Percentiles rank a stretch among this genome's conserved stretches.
Conservation (phyloP, 2,797 vertebrate species). For the Rhodeus uyekii region DNA sequence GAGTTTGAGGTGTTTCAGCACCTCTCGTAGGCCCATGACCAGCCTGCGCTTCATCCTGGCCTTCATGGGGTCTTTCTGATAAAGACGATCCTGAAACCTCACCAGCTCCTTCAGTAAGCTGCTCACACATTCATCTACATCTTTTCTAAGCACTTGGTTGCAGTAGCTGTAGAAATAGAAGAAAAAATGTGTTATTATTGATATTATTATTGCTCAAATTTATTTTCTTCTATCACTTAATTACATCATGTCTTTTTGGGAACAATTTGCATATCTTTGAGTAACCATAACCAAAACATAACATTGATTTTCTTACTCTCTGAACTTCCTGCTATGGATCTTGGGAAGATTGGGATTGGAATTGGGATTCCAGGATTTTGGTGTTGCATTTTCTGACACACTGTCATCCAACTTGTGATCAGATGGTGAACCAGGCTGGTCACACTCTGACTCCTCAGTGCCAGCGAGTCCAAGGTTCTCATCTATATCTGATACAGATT, state of each 20-base stretch:
- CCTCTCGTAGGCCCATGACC: slow-evolving; percentile 95
- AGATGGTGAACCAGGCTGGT: slow-evolving; percentile 8
- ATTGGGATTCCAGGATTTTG: slow-evolving; percentile 32
- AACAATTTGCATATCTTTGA: background rate
- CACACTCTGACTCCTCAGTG: slow-evolving; percentile 26
- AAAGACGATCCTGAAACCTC: slow-evolving; percentile 96
- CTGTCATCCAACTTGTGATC: slow-evolving; percentile 27
- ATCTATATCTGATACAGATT: slow-evolving; percentile 19
- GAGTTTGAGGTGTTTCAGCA: slow-evolving; percentile 94
- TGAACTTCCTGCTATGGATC: slow-evolving; percentile 96
- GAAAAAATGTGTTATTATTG: background rate
- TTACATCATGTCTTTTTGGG: background rate
- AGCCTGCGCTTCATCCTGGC: slow-evolving; percentile 94
- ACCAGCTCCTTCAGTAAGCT: slow-evolving; percentile 91
- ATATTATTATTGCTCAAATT: too few relatives aligned
- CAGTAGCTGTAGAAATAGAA: slow-evolving; percentile 84
- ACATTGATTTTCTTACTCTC: slow-evolving; percentile 84
- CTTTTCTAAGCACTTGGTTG: slow-evolving; percentile 95
- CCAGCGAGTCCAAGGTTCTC: slow-evolving; percentile 25
- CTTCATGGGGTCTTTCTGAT: slow-evolving; percentile 97
- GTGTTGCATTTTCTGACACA: slow-evolving; percentile 1
- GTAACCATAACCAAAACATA: background rate
- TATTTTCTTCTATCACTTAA: background rate
- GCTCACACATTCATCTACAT: slow-evolving; percentile 91
- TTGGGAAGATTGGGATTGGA: slow-evolving; percentile 70